Base-by-base conservation (phyloP, 1,140 invertebrate genomes). In the Trachelipus rathkii region DNA sequence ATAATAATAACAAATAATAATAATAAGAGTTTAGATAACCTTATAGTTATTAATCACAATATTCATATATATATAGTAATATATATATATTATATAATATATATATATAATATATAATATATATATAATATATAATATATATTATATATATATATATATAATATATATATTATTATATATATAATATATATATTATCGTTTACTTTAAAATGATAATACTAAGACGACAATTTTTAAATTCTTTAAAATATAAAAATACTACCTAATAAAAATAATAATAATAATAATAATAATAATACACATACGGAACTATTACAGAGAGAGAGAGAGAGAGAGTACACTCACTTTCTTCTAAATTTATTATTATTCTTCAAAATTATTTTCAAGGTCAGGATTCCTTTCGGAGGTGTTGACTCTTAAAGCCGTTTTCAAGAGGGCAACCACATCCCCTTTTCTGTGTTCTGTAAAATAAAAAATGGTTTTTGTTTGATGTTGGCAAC, bases 361-460 rank as follows among this genome's bases (percentile, higher is more conserved):
- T 60, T 15, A 4, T 4, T 60, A 60, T 60, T 19, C 1, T 15
- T 60, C 9, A 50, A 70, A 19, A 70, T 8, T 33, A 19, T 70
- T 70, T 74, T 60, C n/a, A n/a, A n/a, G n/a, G n/a, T n/a, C 33
- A 33, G 33, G 33, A 33, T 3, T 33, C 1, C 33, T 33, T 44
- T 77, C 76, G 69, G 44, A 44, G 19, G 73, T 77, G 24, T 44
- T 44, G 23, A 77, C n/a, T 11, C 76, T 71, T 23, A 77, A 70
- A 19, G 76, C 76, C 19, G 76, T 71, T 23, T 77, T 77, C 11
- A 77, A 66, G 4, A 77, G 67, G 10, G 76, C 60, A 33, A 77
- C 60, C 23, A 77, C 71, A 60, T 77, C 76, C 0, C 66, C 67
- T 21, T 77, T 77, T 43, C 68, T 73, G 43, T 77, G 76, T 10